These are phyloP conservation scores for Drosophila truncata DNA, from an alignment of 1,140 invertebrate species.

Conservation along the genomic window DNA sequence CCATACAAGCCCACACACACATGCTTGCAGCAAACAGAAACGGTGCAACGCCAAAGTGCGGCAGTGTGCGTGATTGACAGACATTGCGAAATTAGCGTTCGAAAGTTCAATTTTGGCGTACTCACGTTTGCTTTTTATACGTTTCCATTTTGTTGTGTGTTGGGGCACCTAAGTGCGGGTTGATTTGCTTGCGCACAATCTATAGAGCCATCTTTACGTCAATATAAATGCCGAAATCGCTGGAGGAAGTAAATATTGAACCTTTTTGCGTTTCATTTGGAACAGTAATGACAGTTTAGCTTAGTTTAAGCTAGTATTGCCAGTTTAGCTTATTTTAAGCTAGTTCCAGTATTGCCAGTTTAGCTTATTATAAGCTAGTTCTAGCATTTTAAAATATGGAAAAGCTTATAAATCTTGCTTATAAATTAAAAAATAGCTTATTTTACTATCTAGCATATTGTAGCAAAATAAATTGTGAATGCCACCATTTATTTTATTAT, in stretches of 20 bases:
- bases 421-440: too few species aligned
- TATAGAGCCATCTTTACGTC: slow-evolving; percentile 83
- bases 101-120: slow-evolving; percentile 21
- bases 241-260: slow-evolving; percentile 54
- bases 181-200: slow-evolving; percentile 78
- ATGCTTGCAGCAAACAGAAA: slow-evolving; percentile 14
- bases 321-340: too few species aligned
- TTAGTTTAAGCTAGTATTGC: too few species aligned
- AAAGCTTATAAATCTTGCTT: too few species aligned
- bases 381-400: too few species aligned
- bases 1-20: slow-evolving; percentile 18
- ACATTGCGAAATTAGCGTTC: slow-evolving; percentile 62
- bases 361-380: too few species aligned
- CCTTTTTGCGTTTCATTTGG: slow-evolving; percentile 85
- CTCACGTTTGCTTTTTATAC: slow-evolving; percentile 74
- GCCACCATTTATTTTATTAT: too few species aligned
- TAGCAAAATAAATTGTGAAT: too few species aligned
- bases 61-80: slow-evolving; percentile 8
- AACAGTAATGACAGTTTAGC: slow-evolving; percentile 65
- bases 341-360: too few species aligned
- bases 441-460: too few species aligned
- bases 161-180: slow-evolving; percentile 74
- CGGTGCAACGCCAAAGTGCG: slow-evolving; percentile 28
- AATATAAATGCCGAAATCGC: slow-evolving; percentile 82
- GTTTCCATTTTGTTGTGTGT: slow-evolving; percentile 77